phyloP scores from a whole-genome alignment of 2,797 vertebrate genomes.

The Babyrousa celebensis region DNA sequence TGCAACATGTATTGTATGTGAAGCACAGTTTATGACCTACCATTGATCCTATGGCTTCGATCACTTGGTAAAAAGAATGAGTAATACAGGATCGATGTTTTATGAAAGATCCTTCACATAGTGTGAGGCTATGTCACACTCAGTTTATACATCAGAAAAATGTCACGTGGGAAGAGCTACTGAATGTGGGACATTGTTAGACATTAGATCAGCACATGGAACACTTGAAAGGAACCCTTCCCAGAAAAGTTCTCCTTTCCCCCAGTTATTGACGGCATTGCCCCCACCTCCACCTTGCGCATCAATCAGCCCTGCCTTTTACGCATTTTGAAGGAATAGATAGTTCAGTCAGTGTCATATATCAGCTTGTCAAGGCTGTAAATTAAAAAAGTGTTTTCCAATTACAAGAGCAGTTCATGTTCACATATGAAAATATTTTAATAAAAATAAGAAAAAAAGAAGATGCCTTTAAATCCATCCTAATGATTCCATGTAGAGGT shows the following conservation, averaged over 20 bases:
- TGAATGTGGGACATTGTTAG: neutral
- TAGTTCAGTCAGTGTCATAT: constrained; percentile 37
- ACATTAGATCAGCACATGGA: neutral
- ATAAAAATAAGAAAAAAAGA: neutral
- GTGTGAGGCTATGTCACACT: constrained; percentile 43
- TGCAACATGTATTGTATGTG: neutral
- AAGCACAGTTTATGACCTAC: neutral
- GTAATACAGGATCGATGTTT: neutral
- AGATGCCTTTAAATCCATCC: neutral
- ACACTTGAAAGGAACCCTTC: neutral
- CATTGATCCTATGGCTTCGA: neutral
- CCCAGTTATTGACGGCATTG: neutral
- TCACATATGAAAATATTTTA: constrained; percentile 6
- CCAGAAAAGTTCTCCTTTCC: neutral
- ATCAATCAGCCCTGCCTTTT: constrained; percentile 49
- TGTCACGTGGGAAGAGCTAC: neutral
- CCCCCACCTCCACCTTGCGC: constrained; percentile 18
- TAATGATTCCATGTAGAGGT: neutral
- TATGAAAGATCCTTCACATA: neutral
- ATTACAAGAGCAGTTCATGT: constrained; percentile 12
- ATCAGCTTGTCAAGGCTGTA: constrained; percentile 12
- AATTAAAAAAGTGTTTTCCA: constrained; percentile 54
- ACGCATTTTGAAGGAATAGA: constrained; percentile 32
- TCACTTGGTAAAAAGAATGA: constrained; percentile 44
- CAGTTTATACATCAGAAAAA: constrained; percentile 60